Conservation (phyloP, 2,113 vertebrate species). For the Austrofundulus limnaeus region DNA sequence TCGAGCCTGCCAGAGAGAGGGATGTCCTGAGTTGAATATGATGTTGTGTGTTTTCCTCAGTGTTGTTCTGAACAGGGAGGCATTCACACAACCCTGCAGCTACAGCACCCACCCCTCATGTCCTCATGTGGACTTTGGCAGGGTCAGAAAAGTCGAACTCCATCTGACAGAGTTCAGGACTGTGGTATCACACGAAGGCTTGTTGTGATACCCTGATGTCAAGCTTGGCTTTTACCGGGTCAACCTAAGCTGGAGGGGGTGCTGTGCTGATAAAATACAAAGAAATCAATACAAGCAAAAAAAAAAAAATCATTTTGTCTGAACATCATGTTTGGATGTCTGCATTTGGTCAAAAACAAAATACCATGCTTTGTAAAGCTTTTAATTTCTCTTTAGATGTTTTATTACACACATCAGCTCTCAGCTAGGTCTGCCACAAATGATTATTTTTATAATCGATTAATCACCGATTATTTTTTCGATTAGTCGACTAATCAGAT, state of each 20-base stretch:
- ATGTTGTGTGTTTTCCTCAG: constrained; percentile 29
- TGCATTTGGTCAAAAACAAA: constrained; percentile 9
- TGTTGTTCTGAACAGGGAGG: constrained; percentile 27
- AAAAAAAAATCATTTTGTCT: constrained; percentile 16
- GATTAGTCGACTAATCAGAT: no score
- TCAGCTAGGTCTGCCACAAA: no score
- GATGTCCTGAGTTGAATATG: no score
- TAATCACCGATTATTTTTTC: no score
- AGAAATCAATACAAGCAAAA: neutral
- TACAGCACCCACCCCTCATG: constrained; percentile 23
- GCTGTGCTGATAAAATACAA: constrained; percentile 5
- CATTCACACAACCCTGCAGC: constrained; percentile 18
- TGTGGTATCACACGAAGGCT: constrained; percentile 1
- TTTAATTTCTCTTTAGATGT: neutral
- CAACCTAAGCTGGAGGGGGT: constrained; percentile 8
- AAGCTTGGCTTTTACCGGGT: neutral
- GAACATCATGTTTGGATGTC: constrained; percentile 14
- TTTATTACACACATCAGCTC: constrained; percentile 20
- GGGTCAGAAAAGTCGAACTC: constrained; percentile 11
- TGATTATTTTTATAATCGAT: no score
- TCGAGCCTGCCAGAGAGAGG: no score
- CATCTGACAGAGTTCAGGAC: constrained; percentile 34
- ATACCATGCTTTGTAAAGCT: neutral
- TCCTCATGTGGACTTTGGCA: constrained; percentile 5
- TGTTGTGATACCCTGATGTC: constrained; percentile 5